Base-by-base conservation (phyloP, 2,888 invertebrate species). In the Lissonota sp. region DNA sequence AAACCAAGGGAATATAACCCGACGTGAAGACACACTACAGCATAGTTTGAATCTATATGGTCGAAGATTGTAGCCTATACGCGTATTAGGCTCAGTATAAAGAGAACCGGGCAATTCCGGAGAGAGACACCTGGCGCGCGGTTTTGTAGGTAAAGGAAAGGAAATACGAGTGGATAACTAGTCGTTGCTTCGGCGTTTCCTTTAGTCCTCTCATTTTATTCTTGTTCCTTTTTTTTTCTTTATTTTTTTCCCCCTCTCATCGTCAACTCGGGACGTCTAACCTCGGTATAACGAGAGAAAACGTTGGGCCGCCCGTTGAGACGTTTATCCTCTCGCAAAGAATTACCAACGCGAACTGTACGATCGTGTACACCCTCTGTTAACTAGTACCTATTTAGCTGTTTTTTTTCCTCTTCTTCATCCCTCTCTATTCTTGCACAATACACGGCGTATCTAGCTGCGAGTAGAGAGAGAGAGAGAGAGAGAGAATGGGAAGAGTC, bases 101-200 rank as follows among this genome's bases (percentile, higher is more conserved):
- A 63, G 44, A 57, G 40, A 63, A 72, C 66, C 44, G 63, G 64
- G 72, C 44, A 75, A 26, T 79, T 79, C 73, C 26, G 26, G 26
- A 26, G 26, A 26, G 64, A 85, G 88, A 89, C 90, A 90, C 89
- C 90, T 90, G 90, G 90, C 87, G 82, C 85, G 82, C 85, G 87
- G 67, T 67, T 79, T 70, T 72, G 14, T 63, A 79, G 74, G 66
- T 74, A 87, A 84, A 83, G 88, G 86, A 90, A 89, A 88, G 88
- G 89, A 91, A 90, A 90, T 86, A 86, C 86, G 86, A 86, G 86
- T 86, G 86, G 86, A 88, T 86, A 88, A 89, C 87, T 87, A 89
- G 88, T 87, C 82, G 85, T 53, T 73, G 58, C 60, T 70, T 78
- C 57, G 76, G 26, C 55, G 37, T 40, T 75, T 72, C 72, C 71